Evolutionary conservation across 35 echinoderm and acorn worm species (phyloP), one percentile per base, ranked within the genome.

Genomic region (Holothuria glaberrima): DNA sequence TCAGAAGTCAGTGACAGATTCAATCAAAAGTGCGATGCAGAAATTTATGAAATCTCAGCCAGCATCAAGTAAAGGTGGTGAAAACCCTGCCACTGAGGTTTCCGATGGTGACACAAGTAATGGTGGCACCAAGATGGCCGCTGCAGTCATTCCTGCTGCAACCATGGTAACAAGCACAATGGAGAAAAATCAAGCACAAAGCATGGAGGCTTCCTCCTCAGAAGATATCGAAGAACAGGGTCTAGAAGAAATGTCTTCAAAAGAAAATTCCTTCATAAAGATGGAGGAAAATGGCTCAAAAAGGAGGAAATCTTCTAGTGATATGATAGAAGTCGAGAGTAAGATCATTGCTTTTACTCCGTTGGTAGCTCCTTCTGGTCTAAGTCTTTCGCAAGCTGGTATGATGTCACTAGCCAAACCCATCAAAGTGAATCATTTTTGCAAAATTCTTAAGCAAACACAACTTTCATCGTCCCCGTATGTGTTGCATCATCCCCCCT

Each of bases 391-490:
- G 17, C 35, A 27, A 17, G 38, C 79, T 19, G 32, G 80, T 30
- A 61, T 61, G 80, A 25, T 84, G 48, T 6, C 59, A 41, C 57
- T 84, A 17, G 71, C 57, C 44, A 89, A 9, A 76, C 73, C 71
- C 7, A 63, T 84, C 25, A 84, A 84, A 61, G 28, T 84, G n/a
- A 81, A 72, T 25, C 31, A 28, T 13, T 98, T 98, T 58, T 24
- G 46, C 12, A 76, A 61, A 38, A 87, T 86, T 17, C 60, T 94
- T 6, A 90, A 90, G 12, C 65, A 88, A n/a, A 71, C 28, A 7
- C 66, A 86, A 19, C 80, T 98, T 3, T 92, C 91, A 6, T 74
- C 89, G 0, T 99, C 97, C 4, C 97, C 97, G 2, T 86, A 90
- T 27, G 26, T 93, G 14, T 76, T 48, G 32, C 83, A 76, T 25